A percentile compares a stretch with the other conserved stretches of the same genome.
phyloP scores from a whole-genome alignment of 2,797 vertebrate genomes.

The Gallinago stenura region DNA sequence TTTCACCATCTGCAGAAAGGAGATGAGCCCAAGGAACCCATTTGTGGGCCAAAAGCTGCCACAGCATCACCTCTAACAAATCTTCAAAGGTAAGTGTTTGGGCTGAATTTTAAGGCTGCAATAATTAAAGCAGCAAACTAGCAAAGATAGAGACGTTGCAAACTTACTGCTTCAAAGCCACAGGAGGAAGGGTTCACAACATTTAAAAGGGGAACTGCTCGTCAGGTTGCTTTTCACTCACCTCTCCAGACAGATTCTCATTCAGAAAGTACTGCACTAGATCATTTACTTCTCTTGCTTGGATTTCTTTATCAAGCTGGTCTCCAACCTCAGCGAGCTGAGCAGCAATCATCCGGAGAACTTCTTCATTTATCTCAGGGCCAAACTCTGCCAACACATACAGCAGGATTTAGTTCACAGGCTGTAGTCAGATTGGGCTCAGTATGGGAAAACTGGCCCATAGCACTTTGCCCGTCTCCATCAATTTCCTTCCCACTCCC shows the following conservation, averaged over 20 bases:
- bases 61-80: neutral
- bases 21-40: neutral
- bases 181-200: neutral
- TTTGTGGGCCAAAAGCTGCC: neutral
- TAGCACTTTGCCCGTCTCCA: neutral
- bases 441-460: neutral
- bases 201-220: neutral
- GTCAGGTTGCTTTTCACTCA: slow-evolving; percentile 36
- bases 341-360: slow-evolving; percentile 70
- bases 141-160: neutral
- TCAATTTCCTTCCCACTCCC: neutral
- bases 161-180: neutral
- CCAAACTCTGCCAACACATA: neutral
- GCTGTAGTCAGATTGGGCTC: neutral
- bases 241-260: slow-evolving; percentile 50
- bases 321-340: slow-evolving; percentile 78
- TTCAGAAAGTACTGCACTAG: slow-evolving; percentile 57
- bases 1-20: neutral
- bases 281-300: slow-evolving; percentile 24
- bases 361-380: slow-evolving; percentile 45
- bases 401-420: neutral
- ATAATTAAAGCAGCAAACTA: neutral
- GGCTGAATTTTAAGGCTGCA: neutral
- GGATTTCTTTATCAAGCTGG: slow-evolving; percentile 67
- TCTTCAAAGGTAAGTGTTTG: neutral